Conservation (phyloP, 1,140 invertebrate species). For the Calliphora vicina region DNA sequence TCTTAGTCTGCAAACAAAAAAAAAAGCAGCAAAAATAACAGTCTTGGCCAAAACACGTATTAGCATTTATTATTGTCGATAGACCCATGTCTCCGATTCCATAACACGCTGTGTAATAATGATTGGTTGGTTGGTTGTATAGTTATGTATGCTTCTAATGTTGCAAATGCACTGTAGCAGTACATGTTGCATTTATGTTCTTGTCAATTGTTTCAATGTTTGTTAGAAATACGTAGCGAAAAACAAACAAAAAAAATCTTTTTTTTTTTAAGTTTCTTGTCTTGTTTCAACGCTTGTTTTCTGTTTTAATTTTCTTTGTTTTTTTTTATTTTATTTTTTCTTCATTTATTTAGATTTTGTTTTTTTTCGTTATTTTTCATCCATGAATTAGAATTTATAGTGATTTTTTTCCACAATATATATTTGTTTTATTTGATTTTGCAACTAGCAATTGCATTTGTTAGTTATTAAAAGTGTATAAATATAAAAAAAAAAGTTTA, state of each 20-base stretch:
- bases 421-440: not conserved
- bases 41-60: not conserved
- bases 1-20: no score
- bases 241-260: no score
- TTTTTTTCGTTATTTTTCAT: not conserved
- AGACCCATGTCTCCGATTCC: not conserved
- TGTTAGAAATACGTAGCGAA: not conserved
- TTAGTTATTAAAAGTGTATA: not conserved
- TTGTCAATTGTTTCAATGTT: conserved; percentile 17
- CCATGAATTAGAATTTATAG: conserved; percentile 11
- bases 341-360: not conserved
- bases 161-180: no score
- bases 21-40: no score
- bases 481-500: not conserved
- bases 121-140: no score
- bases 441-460: not conserved
- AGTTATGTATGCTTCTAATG: no score
- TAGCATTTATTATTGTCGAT: not conserved
- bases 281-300: conserved; percentile 2
- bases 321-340: not conserved
- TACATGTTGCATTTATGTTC: conserved; percentile 9
- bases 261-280: not conserved
- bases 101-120: not conserved
- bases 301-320: conserved; percentile 7
- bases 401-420: not conserved